Conservation (phyloP, 2,797 vertebrate genomes). For the Dryobates pubescens region DNA sequence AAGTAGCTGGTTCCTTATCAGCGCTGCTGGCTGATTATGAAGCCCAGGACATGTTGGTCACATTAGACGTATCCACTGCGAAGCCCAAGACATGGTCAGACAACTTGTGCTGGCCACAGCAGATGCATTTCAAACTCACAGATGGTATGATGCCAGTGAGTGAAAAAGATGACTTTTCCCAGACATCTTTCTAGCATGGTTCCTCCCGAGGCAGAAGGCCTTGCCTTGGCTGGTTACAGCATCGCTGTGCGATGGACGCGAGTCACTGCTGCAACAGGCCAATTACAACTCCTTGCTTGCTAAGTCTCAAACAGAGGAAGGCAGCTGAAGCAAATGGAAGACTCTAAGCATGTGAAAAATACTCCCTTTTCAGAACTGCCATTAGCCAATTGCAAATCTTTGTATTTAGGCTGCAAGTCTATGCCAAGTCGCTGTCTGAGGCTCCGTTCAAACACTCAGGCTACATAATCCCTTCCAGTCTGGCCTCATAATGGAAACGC, state of each 20-base stretch:
- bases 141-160: background rate
- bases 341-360: constrained; percentile 65
- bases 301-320: constrained; percentile 49
- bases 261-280: constrained; percentile 32
- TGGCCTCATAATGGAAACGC: constrained; percentile 57
- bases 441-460: constrained; percentile 60
- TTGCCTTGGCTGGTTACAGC: constrained; percentile 9
- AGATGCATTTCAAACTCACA: background rate
- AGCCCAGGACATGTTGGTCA: background rate
- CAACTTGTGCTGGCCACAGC: background rate
- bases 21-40: background rate
- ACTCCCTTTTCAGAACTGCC: constrained; percentile 57
- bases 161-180: background rate
- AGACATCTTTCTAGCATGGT: background rate
- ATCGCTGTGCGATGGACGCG: background rate
- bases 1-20: background rate
- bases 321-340: constrained; percentile 49
- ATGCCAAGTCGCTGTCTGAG: constrained; percentile 61
- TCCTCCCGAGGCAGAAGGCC: constrained; percentile 45
- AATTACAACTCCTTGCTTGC: constrained; percentile 38
- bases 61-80: background rate
- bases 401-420: constrained; percentile 43
- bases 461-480: constrained; percentile 66
- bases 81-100: background rate
- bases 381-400: constrained; percentile 65